phyloP scores from a whole-genome alignment of 2,888 invertebrate genomes.

The Phalera bucephala region DNA sequence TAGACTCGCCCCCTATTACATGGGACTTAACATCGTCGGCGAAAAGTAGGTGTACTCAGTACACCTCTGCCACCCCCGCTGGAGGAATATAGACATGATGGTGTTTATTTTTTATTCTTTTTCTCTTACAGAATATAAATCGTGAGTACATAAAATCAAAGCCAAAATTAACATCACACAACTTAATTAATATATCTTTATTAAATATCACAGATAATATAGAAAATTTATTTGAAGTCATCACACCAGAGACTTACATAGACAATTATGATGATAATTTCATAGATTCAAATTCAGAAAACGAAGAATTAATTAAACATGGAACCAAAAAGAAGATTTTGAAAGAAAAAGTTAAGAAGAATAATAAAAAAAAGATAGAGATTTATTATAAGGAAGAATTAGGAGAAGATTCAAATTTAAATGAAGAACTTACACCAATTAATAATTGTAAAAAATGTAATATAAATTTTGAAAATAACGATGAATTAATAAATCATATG shows the following conservation, averaged over 20 bases:
- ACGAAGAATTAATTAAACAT: slow-evolving; percentile 15
- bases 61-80: too few relatives aligned
- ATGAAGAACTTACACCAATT: neutral
- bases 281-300: slow-evolving; percentile 13
- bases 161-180: slow-evolving; percentile 10
- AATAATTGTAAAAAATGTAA: neutral
- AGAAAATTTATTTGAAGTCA: slow-evolving; percentile 5
- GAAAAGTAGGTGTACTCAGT: too few relatives aligned
- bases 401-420: neutral
- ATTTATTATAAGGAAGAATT: neutral
- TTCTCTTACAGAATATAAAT: too few relatives aligned
- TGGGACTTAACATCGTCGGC: too few relatives aligned
- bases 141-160: neutral
- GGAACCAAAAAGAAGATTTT: neutral
- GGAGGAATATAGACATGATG: too few relatives aligned
- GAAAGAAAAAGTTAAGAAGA: slow-evolving; percentile 10
- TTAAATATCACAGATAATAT: neutral
- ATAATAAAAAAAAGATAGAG: slow-evolving; percentile 11
- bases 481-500: neutral
- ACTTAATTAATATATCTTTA: slow-evolving; percentile 11
- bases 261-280: slow-evolving; percentile 6
- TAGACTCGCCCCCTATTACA: too few relatives aligned
- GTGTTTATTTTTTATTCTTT: too few relatives aligned
- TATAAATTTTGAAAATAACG: neutral
- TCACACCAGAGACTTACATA: slow-evolving; percentile 6